Base-by-base conservation (phyloP, 2,113 vertebrate species). In the Melospiza georgiana region DNA sequence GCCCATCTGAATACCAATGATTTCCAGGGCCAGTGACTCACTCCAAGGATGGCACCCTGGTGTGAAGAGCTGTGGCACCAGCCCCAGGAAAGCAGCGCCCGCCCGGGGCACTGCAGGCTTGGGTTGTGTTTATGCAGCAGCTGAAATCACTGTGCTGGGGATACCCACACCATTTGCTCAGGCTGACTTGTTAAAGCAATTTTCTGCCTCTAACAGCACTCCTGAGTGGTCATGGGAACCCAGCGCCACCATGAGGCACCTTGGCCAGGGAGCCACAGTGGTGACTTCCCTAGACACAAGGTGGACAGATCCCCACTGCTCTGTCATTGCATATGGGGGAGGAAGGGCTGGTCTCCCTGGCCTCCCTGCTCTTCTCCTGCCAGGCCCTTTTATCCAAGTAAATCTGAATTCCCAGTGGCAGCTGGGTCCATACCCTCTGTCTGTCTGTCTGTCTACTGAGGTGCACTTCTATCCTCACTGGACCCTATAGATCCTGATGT, bases 251-350 rank as follows among this genome's bases (percentile, higher is more conserved):
- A 0, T 24, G 54, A 21, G 73, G 65, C 35, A 71, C 55, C 35
- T 33, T 55, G 87, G 43, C n/a, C 58, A 23, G 24, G 52, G 61
- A 75, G 24, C 11, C 35, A 25, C 2, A 2, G 12, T 61, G 41
- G 21, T 35, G 51, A 19, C 11, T 72, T 7, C 59, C 22, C 22
- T 37, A 14, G 20, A 25, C 63, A 58, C 0, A 0, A 4, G 33
- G 11, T 2, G 1, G 20, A 13, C 1, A 24, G 51, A 43, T 74
- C 33, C 18, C 61, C 1, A 1, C 20, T 67, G 65, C 14, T 67
- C 68, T 81, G 5, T 14, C 39, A 24, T 9, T 23, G 10, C 3
- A 12, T 5, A 11, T 1, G 3, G 5, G 6, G 4, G 33, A 75
- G 10, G 52, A 52, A 82, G 17, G 27, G 8, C 68, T 62, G 52